Conservation (phyloP, 1,140 invertebrate species). For the Pogonus chalceus region DNA sequence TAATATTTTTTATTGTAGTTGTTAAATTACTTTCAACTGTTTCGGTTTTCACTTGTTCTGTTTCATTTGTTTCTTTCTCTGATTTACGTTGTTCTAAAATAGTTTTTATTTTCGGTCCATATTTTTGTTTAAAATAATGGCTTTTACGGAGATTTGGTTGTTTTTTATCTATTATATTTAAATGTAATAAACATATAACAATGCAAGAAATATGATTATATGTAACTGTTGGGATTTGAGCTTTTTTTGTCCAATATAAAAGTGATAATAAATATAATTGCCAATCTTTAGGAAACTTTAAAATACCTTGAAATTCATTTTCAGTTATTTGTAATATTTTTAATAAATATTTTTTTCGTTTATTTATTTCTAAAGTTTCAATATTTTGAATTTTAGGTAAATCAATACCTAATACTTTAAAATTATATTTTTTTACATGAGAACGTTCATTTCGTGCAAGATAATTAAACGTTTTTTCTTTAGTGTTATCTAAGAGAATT, state of each 20-base stretch:
- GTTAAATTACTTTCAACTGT: constrained; percentile 23
- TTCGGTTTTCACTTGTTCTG: constrained; percentile 23
- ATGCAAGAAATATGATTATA: too few species aligned
- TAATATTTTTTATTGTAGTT: constrained; percentile 39
- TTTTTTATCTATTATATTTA: constrained; percentile 50
- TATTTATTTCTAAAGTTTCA: constrained; percentile 18
- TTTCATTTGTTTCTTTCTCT: constrained; percentile 9
- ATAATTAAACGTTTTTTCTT: constrained; percentile 30
- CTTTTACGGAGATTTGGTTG: constrained; percentile 41
- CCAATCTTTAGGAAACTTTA: constrained; percentile 46
- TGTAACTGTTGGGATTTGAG: too few species aligned
- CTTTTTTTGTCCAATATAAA: constrained; percentile 55
- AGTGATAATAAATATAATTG: constrained; percentile 51
- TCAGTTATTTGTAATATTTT: constrained; percentile 36
- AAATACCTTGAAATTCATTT: constrained; percentile 31
- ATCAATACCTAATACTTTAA: constrained; percentile 29
- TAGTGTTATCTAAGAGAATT: constrained; percentile 36
- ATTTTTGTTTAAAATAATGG: constrained; percentile 35
- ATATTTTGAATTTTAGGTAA: constrained; percentile 35
- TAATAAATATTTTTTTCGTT: constrained; percentile 35
- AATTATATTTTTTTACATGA: constrained; percentile 23
- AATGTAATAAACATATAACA: constrained; percentile 48
- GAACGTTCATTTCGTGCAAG: constrained; percentile 31
- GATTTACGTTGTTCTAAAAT: constrained; percentile 16
- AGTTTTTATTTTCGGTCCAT: constrained; percentile 32